phyloP scores from a whole-genome alignment of 1,140 invertebrate genomes.

The Halesus radiatus region DNA sequence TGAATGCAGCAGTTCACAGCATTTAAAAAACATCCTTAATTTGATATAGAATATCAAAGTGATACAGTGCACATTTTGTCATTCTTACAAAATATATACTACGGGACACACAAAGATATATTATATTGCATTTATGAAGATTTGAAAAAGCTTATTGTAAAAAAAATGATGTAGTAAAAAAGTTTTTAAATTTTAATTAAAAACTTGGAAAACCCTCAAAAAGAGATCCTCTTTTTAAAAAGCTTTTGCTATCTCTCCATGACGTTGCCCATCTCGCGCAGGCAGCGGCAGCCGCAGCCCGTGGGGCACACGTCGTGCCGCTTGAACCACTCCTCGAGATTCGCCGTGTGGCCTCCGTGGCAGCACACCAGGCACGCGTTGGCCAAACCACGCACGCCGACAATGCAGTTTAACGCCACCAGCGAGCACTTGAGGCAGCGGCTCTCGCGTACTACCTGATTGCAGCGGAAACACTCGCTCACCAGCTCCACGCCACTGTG shows the following conservation, averaged over 20 bases:
- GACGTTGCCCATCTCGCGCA: conserved; percentile 70
- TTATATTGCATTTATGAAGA: too few species aligned
- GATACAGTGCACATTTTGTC: too few species aligned
- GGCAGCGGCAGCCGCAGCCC: conserved; percentile 92
- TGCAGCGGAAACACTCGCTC: conserved; percentile 81
- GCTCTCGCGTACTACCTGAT: conserved; percentile 70
- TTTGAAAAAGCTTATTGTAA: too few species aligned
- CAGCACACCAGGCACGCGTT: conserved; percentile 89
- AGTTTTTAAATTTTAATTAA: too few species aligned
- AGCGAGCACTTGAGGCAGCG: conserved; percentile 80
- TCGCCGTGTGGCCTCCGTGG: conserved; percentile 90
- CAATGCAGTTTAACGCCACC: conserved; percentile 81
- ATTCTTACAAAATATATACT: too few species aligned
- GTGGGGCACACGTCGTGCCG: conserved; percentile 72
- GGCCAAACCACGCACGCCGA: conserved; percentile 87
- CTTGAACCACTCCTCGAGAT: conserved; percentile 82
- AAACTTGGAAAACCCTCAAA: too few species aligned
- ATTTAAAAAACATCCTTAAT: too few species aligned
- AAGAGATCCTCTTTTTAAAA: not conserved
- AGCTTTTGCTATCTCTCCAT: conserved; percentile 62
- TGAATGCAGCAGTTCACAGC: too few species aligned
- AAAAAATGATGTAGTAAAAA: too few species aligned
- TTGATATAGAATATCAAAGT: too few species aligned
- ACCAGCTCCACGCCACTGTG: conserved; percentile 83
- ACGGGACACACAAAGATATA: too few species aligned